phyloP scores from a whole-genome alignment of 2,113 vertebrate genomes.

The Megalops atlanticus region DNA sequence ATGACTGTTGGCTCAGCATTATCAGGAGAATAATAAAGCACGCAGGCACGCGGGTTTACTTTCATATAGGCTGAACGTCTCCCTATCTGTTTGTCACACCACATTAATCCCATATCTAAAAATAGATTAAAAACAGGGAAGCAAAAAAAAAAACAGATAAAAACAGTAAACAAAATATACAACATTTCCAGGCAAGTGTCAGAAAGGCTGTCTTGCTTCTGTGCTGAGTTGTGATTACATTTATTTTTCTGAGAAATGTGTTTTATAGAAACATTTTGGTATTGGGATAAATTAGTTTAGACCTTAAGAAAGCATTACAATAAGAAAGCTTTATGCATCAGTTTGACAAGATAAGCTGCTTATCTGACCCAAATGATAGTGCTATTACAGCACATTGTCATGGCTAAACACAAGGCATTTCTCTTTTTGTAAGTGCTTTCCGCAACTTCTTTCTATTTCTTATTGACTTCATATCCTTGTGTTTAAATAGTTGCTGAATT shows the following conservation, averaged over 20 bases:
- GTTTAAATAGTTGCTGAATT: constrained; percentile 1
- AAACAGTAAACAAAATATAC: constrained; percentile 3
- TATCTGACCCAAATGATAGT: not conserved
- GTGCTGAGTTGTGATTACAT: constrained; percentile 15
- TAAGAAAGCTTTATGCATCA: not conserved
- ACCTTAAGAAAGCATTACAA: constrained; percentile 27
- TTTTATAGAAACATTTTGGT: constrained; percentile 36
- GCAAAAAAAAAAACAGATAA: not conserved
- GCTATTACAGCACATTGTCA: not conserved
- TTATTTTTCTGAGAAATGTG: constrained; percentile 24
- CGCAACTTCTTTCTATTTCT: not conserved
- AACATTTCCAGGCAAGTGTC: constrained; percentile 11
- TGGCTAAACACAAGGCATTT: not conserved
- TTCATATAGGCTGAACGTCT: not conserved
- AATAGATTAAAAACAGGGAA: not conserved
- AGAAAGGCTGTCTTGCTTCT: constrained; percentile 12
- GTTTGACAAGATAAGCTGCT: constrained; percentile 22
- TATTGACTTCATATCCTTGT: not conserved
- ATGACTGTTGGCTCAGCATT: not conserved
- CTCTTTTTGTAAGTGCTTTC: not conserved
- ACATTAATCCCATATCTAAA: not conserved
- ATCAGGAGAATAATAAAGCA: no score
- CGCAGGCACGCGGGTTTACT: not conserved
- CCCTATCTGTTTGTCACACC: not conserved
- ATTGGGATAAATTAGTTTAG: constrained; percentile 40